Conservation (phyloP, 2,113 vertebrate species). For the Penelope pileata region DNA sequence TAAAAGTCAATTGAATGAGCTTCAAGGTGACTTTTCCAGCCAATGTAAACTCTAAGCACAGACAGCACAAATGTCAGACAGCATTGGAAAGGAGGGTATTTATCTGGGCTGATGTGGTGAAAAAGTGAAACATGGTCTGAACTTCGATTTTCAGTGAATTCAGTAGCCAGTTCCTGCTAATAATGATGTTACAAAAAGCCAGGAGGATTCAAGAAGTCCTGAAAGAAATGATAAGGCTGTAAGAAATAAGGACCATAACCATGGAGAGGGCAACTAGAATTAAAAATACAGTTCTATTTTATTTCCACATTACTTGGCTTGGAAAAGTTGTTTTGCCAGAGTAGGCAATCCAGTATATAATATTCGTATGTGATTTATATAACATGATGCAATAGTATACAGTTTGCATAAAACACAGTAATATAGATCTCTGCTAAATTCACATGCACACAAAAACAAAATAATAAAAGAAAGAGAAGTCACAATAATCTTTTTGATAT, state of each 20-base stretch:
- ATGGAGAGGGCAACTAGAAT: background rate
- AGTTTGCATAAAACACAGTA: background rate
- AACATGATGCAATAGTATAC: background rate
- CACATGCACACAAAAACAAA: background rate
- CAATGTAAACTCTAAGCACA: background rate
- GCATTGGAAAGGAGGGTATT: background rate
- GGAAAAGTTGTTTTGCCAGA: background rate
- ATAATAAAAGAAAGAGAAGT: background rate
- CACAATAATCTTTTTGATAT: background rate
- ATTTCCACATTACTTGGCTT: background rate
- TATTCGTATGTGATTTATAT: background rate
- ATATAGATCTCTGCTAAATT: background rate
- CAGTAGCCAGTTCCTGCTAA: background rate
- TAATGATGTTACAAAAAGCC: background rate
- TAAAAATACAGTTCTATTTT: background rate
- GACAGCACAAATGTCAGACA: background rate
- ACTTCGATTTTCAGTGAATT: background rate
- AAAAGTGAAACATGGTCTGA: background rate
- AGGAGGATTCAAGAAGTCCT: background rate
- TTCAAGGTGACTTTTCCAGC: constrained; percentile 26
- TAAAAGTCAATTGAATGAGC: background rate
- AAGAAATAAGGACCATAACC: background rate
- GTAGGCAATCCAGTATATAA: background rate
- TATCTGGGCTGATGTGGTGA: background rate
- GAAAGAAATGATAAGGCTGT: background rate